Evolutionary conservation across 2,888 invertebrate genomes (phyloP), one percentile per base, ranked within the genome.

Genomic region (Oscheius sp.): DNA sequence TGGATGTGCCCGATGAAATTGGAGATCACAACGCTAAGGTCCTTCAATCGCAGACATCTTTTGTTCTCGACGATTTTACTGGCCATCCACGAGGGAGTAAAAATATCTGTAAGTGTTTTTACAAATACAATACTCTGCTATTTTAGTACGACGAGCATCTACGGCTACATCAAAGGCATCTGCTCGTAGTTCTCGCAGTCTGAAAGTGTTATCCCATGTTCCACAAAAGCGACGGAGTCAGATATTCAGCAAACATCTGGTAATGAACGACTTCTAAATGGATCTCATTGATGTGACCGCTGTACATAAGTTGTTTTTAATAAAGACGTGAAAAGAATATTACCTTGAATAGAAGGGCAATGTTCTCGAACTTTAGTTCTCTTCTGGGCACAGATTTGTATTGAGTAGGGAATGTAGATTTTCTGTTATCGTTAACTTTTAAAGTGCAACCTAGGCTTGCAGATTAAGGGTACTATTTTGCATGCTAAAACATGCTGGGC

Each of bases 181-280:
- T 46, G 43, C 52, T 27, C 58, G 66, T 52, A n/a, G 66, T n/a
- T 49, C 66, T 6, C 25, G 66, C 13, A 66, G 66, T 27, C 18
- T 66, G 18, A 66, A 66, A 35, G n/a, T 66, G 23, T 18, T 66
- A 5, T 46, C 49, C 0, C 66, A 66, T 27, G 52, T 66, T 5
- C 49, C 66, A 18, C 66, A 49, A 21, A 66, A 59, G 18, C n/a
- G 70, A 46, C 23, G 70, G 25, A 70, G 59, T 59, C 70, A 70
- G 27, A 74, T 76, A 13, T 79, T 76, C 43, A 74, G 71, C 18
- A 77, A 45, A 43, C 77, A 76, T 35, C 66, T 80, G 69, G 72
- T 76, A 12, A 80, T 80, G 80, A 80, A 80, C 29, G 80, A 80
- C 56, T 78, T 78, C 29, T 72, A 49, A 64, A 29, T 18, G 7